Conservation (phyloP, 2,113 vertebrate genomes). For the Ceyx margarethae region DNA sequence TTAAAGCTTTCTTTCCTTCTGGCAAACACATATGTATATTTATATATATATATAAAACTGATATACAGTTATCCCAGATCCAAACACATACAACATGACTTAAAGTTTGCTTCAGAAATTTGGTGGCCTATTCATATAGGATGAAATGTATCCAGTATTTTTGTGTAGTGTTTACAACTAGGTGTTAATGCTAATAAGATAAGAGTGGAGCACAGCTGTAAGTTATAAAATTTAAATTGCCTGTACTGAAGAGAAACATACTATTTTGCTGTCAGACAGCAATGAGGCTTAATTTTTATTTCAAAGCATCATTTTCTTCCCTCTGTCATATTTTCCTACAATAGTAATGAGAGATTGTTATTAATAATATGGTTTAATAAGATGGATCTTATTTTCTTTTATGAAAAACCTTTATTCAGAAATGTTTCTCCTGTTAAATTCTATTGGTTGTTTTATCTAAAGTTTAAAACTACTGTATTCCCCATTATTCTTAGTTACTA, state of each 20-base stretch:
- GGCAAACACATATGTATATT: not conserved
- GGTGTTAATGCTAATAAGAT: not conserved
- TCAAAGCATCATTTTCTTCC: not conserved
- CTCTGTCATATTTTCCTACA: not conserved
- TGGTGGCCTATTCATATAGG: not conserved
- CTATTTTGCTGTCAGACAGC: not conserved
- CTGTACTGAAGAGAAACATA: not conserved
- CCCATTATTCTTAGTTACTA: not conserved
- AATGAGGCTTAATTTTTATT: not conserved
- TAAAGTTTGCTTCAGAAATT: not conserved
- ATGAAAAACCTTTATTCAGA: not conserved
- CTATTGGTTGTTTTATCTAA: not conserved
- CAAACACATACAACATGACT: not conserved
- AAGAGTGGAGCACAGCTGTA: not conserved
- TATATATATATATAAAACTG: too few species aligned
- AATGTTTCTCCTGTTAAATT: not conserved
- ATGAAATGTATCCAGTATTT: not conserved
- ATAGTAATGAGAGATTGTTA: not conserved
- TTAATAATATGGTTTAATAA: not conserved
- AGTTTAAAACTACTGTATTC: not conserved
- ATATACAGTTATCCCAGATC: not conserved
- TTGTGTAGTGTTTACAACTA: not conserved
- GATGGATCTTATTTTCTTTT: not conserved
- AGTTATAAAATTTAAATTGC: not conserved
- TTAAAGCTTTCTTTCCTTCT: not conserved